These are phyloP conservation scores for Meganola albula DNA, from an alignment of 2,888 invertebrate species.

Conservation along the genomic window DNA sequence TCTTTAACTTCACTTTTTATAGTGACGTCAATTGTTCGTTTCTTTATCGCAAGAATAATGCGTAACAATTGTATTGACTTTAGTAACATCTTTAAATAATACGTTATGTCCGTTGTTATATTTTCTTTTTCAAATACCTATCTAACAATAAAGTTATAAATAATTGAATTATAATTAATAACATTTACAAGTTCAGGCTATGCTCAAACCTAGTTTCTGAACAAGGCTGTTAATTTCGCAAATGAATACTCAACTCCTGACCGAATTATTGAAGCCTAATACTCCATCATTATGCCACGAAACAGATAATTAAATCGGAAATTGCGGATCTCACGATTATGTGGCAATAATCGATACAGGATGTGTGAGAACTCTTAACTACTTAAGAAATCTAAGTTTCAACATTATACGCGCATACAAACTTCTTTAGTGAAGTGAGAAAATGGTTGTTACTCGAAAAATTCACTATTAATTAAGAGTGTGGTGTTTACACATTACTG, in stretches of 20 bases:
- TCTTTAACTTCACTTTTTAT: conserved; percentile 20
- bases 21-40: conserved; percentile 11
- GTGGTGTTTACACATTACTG: neutral
- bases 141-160: too few relatives aligned
- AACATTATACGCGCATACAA: conserved; percentile 21
- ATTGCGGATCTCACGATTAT: conserved; percentile 27
- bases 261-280: too few relatives aligned
- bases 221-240: too few relatives aligned
- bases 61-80: neutral
- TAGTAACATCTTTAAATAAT: too few relatives aligned
- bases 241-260: too few relatives aligned
- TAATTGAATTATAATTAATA: too few relatives aligned
- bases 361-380: conserved; percentile 30
- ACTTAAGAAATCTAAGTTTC: conserved; percentile 30
- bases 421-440: conserved; percentile 25
- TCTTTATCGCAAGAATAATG: conserved; percentile 9
- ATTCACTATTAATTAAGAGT: conserved; percentile 13
- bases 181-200: too few relatives aligned
- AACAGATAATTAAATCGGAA: conserved; percentile 31
- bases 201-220: too few relatives aligned
- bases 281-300: conserved; percentile 11
- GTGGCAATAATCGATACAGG: conserved; percentile 33
- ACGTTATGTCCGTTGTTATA: too few relatives aligned
- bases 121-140: too few relatives aligned
- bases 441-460: conserved; percentile 20